Conservation (phyloP, 2,797 vertebrate species). For the Coluber constrictor region DNA sequence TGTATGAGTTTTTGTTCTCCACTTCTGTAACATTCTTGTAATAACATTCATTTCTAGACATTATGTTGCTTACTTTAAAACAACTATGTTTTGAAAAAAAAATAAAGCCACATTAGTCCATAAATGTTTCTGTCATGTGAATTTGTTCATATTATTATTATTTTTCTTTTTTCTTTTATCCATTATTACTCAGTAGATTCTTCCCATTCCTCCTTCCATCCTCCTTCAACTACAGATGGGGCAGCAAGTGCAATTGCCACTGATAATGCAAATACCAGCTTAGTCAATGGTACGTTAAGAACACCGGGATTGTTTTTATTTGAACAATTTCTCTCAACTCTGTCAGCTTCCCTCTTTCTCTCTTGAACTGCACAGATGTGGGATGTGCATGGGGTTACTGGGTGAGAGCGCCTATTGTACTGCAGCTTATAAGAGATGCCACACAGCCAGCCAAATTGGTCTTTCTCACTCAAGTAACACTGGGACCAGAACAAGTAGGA, state of each 20-base stretch:
- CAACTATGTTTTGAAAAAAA: conserved; percentile 27
- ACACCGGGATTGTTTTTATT: conserved; percentile 69
- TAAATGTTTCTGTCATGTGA: conserved; percentile 36
- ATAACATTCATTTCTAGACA: conserved; percentile 46
- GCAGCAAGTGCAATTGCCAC: conserved; percentile 91
- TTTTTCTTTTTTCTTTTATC: conserved; percentile 71
- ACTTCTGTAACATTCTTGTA: conserved; percentile 39
- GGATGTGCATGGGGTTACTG: conserved; percentile 69
- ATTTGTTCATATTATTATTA: conserved; percentile 51
- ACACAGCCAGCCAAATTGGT: conserved; percentile 12
- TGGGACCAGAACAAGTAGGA: not conserved
- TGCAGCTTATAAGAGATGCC: conserved; percentile 59
- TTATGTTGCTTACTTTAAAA: conserved; percentile 47
- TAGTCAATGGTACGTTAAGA: conserved; percentile 99
- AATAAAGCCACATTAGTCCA: conserved; percentile 40
- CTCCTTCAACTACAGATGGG: conserved; percentile 95
- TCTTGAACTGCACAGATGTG: conserved; percentile 59
- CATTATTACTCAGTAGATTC: conserved; percentile 92
- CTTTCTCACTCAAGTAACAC: not conserved
- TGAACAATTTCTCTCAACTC: conserved; percentile 62
- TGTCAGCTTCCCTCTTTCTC: conserved; percentile 57
- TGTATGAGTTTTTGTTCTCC: conserved; percentile 38
- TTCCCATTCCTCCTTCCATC: conserved; percentile 92
- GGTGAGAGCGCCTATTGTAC: conserved; percentile 57
- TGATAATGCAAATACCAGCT: conserved; percentile 89